These are phyloP conservation scores for Catharus ustulatus DNA, from an alignment of 2,797 vertebrate genomes.

Conservation along the genomic window DNA sequence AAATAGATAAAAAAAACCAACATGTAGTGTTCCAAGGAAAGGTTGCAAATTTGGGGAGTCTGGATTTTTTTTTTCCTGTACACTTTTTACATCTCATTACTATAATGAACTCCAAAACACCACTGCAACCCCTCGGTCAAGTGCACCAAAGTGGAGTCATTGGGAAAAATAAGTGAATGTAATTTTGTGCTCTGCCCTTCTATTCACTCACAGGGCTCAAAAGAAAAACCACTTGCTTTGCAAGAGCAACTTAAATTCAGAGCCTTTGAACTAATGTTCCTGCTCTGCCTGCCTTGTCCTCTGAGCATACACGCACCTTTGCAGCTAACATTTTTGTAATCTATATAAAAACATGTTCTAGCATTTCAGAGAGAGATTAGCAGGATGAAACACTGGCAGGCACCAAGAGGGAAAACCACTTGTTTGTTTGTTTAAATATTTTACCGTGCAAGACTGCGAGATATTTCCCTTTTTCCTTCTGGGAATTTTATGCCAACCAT, in stretches of 20 bases:
- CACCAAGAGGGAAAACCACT: conserved; percentile 51
- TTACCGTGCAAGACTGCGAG: conserved; percentile 38
- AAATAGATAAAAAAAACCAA: neutral
- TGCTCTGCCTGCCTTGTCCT: conserved; percentile 14
- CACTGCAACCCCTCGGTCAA: neutral
- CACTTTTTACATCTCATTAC: neutral
- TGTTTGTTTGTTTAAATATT: conserved; percentile 71
- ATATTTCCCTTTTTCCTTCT: conserved; percentile 24
- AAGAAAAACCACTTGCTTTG: conserved; percentile 25
- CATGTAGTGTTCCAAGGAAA: neutral
- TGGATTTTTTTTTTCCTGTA: neutral
- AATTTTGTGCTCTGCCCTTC: neutral
- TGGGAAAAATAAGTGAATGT: neutral
- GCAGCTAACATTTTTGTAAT: conserved; percentile 43
- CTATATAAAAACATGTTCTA: conserved; percentile 62
- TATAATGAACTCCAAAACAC: neutral
- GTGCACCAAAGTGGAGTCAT: neutral
- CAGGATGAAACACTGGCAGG: conserved; percentile 30
- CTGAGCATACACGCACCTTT: conserved; percentile 37
- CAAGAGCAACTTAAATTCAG: conserved; percentile 13
- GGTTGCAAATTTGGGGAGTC: neutral
- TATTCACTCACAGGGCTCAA: neutral
- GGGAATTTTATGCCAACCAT: neutral
- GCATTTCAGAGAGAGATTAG: conserved; percentile 70
- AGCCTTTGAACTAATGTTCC: conserved; percentile 44